Percentiles rank a stretch among this genome's conserved stretches.
Evolutionary conservation across 2,113 vertebrate species (phyloP).

Genomic region (Catharus minimus): DNA sequence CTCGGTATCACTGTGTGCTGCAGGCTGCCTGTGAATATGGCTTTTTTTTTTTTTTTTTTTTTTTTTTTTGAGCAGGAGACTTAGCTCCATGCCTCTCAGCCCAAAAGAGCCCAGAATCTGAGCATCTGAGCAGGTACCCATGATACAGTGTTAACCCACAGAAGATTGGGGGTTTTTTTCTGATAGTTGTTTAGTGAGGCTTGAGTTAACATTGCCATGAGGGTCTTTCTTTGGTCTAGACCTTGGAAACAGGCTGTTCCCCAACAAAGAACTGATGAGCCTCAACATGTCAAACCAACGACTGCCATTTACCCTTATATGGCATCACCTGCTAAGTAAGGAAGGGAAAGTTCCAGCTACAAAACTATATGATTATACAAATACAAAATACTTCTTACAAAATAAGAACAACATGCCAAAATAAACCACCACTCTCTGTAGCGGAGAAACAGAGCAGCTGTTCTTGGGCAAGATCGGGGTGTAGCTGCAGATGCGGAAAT

Average conservation of each 20-base stretch:
- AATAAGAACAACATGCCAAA: constrained; percentile 46
- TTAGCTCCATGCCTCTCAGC: neutral
- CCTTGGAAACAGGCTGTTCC: neutral
- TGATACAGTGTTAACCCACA: neutral
- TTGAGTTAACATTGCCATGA: neutral
- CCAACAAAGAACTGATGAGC: constrained; percentile 16
- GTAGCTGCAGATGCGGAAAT: constrained; percentile 2
- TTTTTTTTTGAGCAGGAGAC: neutral
- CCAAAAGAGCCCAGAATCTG: neutral
- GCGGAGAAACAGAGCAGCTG: neutral
- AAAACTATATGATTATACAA: constrained; percentile 50
- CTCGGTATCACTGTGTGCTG: neutral
- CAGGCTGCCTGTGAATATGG: neutral
- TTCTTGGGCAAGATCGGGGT: constrained; percentile 40
- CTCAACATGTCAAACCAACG: neutral
- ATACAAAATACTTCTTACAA: constrained; percentile 48
- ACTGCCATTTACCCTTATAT: constrained; percentile 1
- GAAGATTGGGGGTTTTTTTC: neutral
- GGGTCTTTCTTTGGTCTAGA: constrained; percentile 22
- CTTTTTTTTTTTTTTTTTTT: neutral
- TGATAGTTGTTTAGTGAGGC: neutral
- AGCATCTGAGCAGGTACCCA: neutral
- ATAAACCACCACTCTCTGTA: constrained; percentile 22
- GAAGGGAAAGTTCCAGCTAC: constrained; percentile 57
- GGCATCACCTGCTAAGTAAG: constrained; percentile 28